Evolutionary conservation across 2,113 vertebrate species (phyloP), one percentile per base, ranked within the genome.

Genomic region (Nycticorax nycticorax): DNA sequence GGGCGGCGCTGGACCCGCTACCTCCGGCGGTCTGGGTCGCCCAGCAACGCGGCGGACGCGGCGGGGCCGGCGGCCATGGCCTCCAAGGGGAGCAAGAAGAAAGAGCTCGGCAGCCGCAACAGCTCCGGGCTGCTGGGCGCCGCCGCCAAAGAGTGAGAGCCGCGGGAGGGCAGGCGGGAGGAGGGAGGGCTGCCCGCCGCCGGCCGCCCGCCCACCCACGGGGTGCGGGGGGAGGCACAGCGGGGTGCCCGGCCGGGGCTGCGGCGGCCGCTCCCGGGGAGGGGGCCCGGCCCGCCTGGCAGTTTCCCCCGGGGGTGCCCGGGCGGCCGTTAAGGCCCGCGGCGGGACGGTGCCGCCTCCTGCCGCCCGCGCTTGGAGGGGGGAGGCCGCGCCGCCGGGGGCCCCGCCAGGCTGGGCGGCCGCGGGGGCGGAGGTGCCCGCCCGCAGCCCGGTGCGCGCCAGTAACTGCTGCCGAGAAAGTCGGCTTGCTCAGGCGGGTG

Each of bases 11-110:
- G 52, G 52, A 9, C 15, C 21, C 59, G 45, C 45, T 8, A 4
- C 59, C 26, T 39, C 9, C 26, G 13, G 17, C 33, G 11, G 32
- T 15, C 37, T 23, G 14, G 9, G 89, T 97, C 55, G 32, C 97
- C 76, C 22, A 74, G 96, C 96, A 96, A 97, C 96, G n/a, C 8
- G n/a, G 23, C 1, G 85, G 85, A 96, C 95, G 95, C 96, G 74
- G 63, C 19, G 60, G 45, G 7, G 4, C 20, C 18, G 12, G n/a
- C 33, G 9, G 56, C 81, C 56, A 96, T 94, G 96, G 80, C 95
- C 26, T 35, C 80, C 76, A 95, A 93, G 48, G 66, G 26, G 27
- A 66, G 57, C 85, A 97, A 69, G 92, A 96, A 73, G 79, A 95
- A 78, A 75, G 62, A 75, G 37, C 2, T 32, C 12, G 3, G 66